phyloP scores from a whole-genome alignment of 2,797 vertebrate genomes.

The Adelosebastes latens region DNA sequence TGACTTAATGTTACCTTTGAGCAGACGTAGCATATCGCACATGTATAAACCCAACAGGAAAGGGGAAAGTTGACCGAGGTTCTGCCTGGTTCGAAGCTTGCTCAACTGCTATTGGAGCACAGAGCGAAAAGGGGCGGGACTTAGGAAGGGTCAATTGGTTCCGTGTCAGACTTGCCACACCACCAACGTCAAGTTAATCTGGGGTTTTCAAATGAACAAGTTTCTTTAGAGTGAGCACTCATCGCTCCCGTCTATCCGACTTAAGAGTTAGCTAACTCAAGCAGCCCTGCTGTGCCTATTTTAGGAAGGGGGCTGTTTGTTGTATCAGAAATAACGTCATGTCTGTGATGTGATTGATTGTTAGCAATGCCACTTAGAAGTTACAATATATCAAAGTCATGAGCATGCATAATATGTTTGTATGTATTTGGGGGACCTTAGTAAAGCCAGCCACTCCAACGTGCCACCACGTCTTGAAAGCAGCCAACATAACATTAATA shows the following conservation, averaged over 20 bases:
- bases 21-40: too few relatives aligned
- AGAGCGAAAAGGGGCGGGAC: too few relatives aligned
- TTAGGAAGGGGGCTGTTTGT: neutral
- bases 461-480: constrained; percentile 45
- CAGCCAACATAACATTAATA: constrained; percentile 25
- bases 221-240: neutral
- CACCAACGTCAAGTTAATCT: neutral
- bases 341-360: neutral
- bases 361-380: neutral
- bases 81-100: too few relatives aligned
- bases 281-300: neutral
- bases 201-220: neutral
- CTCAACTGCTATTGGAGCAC: too few relatives aligned
- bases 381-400: neutral
- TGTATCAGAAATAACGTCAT: neutral
- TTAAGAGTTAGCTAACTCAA: neutral
- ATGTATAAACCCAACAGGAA: too few relatives aligned
- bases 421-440: neutral
- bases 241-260: neutral
- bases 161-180: neutral
- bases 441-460: neutral
- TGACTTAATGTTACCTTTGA: too few relatives aligned
- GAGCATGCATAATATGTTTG: neutral
- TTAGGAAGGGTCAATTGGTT: neutral
- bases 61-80: too few relatives aligned